phyloP scores from a whole-genome alignment of 2,113 vertebrate species.

The Cololabis saira region DNA sequence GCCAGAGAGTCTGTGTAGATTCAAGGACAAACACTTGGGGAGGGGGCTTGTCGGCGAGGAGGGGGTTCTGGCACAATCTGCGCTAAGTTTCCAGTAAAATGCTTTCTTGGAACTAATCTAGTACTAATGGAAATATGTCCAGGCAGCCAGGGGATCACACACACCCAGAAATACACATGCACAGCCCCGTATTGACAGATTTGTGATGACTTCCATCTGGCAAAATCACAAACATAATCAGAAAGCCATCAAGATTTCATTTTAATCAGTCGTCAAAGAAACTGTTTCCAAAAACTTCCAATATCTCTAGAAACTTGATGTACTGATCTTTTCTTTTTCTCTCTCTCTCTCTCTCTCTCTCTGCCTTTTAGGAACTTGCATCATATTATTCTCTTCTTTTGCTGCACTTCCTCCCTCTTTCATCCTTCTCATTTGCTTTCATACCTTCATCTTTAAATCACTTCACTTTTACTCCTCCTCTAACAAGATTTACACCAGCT shows the following conservation, averaged over 20 bases:
- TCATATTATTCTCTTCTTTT: background rate
- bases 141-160: background rate
- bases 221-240: conserved; percentile 4
- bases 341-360: background rate
- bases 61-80: conserved; percentile 15
- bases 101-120: conserved; percentile 44
- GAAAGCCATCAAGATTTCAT: background rate
- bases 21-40: conserved; percentile 6
- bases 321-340: background rate
- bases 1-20: conserved; percentile 9
- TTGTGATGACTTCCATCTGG: conserved; percentile 29
- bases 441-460: conserved; percentile 9
- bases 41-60: background rate
- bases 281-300: conserved; percentile 15
- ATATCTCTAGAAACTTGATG: background rate
- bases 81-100: conserved; percentile 31
- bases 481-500: conserved; percentile 50
- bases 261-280: background rate
- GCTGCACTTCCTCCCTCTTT: background rate
- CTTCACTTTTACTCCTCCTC: conserved; percentile 11
- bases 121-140: conserved; percentile 2
- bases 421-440: conserved; percentile 1
- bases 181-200: conserved; percentile 4
- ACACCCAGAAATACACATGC: conserved; percentile 1
- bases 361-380: background rate